A percentile compares a stretch with the other conserved stretches of the same genome.
Conservation (phyloP, 2,113 vertebrate species). For the Ceratotherium simum region DNA sequence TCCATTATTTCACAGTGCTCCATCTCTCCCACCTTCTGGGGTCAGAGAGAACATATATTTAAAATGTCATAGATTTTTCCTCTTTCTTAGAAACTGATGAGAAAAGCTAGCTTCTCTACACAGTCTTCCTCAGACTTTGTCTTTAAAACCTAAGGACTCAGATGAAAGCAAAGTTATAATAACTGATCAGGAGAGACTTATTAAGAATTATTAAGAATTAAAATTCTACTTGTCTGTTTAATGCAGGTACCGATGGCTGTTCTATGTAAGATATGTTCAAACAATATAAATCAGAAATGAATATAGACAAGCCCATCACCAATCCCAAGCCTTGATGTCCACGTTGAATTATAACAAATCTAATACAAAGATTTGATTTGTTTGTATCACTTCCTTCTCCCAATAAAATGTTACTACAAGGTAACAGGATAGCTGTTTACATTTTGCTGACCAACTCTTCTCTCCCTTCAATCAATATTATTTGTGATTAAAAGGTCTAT, state of each 20-base stretch:
- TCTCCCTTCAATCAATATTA: not conserved
- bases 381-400: not conserved
- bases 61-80: not conserved
- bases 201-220: conserved; percentile 48
- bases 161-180: not conserved
- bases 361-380: not conserved
- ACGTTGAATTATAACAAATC: not conserved
- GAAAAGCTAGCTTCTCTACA: not conserved
- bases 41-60: not conserved
- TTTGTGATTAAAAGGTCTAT: not conserved
- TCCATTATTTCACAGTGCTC: not conserved
- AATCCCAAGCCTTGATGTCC: not conserved
- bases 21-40: not conserved
- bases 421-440: not conserved
- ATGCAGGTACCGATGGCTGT: not conserved
- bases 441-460: not conserved
- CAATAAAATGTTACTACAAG: not conserved
- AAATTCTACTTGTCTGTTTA: not conserved
- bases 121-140: not conserved
- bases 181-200: not conserved
- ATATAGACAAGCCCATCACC: not conserved
- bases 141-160: not conserved
- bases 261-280: not conserved
- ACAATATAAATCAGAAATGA: conserved; percentile 43
- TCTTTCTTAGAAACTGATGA: not conserved